Evolutionary conservation across 2,113 vertebrate genomes (phyloP).

Genomic region (Nansenia antarctica): DNA sequence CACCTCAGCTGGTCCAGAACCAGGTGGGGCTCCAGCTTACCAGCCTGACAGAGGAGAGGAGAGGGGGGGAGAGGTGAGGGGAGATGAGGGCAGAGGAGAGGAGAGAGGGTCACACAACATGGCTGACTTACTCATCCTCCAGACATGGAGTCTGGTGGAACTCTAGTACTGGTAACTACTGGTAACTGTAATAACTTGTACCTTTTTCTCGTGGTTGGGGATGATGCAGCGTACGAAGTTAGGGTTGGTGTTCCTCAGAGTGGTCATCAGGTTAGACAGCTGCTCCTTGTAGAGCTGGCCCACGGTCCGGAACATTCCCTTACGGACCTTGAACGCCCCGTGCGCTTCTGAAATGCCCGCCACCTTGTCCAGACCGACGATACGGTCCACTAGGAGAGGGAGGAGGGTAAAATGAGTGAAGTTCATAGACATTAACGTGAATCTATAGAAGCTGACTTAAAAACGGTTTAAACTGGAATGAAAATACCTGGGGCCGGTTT

Average conservation of each 20-base stretch:
- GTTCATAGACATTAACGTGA: background rate
- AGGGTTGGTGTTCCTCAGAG: conserved; percentile 95
- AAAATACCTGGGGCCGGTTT: too few species aligned
- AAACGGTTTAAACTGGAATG: too few species aligned
- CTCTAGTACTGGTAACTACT: too few species aligned
- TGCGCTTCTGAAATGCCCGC: conserved; percentile 93
- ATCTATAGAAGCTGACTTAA: background rate
- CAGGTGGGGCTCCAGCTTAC: conserved; percentile 93
- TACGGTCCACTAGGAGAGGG: conserved; percentile 87
- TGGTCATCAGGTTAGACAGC: conserved; percentile 97
- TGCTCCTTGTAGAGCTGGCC: conserved; percentile 98
- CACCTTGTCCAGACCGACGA: conserved; percentile 97
- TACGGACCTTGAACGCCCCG: conserved; percentile 93
- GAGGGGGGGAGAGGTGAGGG: too few species aligned
- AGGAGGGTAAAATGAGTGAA: too few species aligned
- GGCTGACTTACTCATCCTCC: too few species aligned
- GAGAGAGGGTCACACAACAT: background rate
- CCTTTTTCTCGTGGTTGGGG: conserved; percentile 99
- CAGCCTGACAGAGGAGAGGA: conserved; percentile 72
- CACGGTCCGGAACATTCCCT: conserved; percentile 98
- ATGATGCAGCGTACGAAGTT: conserved; percentile 99
- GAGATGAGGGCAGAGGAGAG: too few species aligned
- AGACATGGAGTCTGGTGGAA: too few species aligned
- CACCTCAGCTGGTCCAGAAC: conserved; percentile 95
- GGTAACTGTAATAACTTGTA: conserved; percentile 34